A percentile compares a stretch with the other conserved stretches of the same genome.
These are phyloP conservation scores for Sialis fuliginosa DNA, from an alignment of 2,888 invertebrate species.

Conservation along the genomic window DNA sequence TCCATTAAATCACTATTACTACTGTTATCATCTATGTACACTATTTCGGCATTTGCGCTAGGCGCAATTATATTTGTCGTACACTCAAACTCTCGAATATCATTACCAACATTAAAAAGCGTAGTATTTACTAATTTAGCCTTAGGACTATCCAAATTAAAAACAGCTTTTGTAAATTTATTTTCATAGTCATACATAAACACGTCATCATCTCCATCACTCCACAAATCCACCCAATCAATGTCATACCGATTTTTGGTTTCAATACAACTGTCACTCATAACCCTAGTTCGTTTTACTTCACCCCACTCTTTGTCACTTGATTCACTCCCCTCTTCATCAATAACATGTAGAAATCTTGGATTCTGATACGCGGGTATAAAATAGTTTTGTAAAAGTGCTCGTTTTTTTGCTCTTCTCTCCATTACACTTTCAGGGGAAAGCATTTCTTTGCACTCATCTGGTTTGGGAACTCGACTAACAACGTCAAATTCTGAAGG, in stretches of 20 bases:
- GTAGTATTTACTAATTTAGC: constrained; percentile 11
- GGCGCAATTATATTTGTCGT: constrained; percentile 21
- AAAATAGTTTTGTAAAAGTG: constrained; percentile 35
- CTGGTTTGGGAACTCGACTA: constrained; percentile 10
- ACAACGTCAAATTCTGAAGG: constrained; percentile 27
- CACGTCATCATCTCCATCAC: constrained; percentile 31
- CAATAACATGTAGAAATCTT: constrained; percentile 56
- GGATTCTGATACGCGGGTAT: constrained; percentile 39
- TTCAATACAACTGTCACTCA: constrained; percentile 16
- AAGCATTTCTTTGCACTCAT: constrained; percentile 13
- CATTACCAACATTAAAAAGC: constrained; percentile 25
- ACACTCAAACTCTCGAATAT: constrained; percentile 20
- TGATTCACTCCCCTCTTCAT: constrained; percentile 56
- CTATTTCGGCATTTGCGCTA: constrained; percentile 36
- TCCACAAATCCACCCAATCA: constrained; percentile 2
- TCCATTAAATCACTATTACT: constrained; percentile 43
- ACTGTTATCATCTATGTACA: constrained; percentile 48
- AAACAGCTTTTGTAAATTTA: constrained; percentile 27
- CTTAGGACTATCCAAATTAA: constrained; percentile 25
- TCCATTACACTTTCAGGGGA: constrained; percentile 19
- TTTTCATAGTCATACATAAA: constrained; percentile 24
- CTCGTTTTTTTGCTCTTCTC: constrained; percentile 32
- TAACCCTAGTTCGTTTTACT: constrained; percentile 11
- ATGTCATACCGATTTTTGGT: constrained; percentile 3
- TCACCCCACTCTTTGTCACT: constrained; percentile 33